Evolutionary conservation across 2,888 invertebrate genomes (phyloP).

Genomic region (Tanytarsus gracilentus): DNA sequence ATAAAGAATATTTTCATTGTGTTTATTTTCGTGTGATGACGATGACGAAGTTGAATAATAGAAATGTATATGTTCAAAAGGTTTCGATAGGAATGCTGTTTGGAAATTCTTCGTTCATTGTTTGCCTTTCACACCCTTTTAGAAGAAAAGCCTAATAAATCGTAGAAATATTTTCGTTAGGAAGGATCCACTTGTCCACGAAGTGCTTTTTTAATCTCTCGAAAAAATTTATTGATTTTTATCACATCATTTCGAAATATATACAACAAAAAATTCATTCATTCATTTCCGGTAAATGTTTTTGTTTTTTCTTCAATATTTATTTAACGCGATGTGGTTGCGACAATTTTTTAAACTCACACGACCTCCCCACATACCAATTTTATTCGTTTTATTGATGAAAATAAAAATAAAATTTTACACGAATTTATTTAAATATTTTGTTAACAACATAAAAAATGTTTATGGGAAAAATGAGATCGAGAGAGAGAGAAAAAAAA

Average conservation of each 20-base stretch:
- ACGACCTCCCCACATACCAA: no score
- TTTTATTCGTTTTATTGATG: no score
- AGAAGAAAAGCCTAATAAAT: no score
- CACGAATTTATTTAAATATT: no score
- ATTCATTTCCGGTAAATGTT: slow-evolving; percentile 1
- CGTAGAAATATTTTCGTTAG: no score
- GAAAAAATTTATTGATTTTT: slow-evolving; percentile 11
- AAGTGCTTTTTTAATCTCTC: background rate
- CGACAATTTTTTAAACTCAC: background rate
- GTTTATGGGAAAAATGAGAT: no score
- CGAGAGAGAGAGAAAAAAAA: no score
- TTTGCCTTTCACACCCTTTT: slow-evolving; percentile 15
- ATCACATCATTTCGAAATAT: background rate
- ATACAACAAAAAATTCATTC: background rate
- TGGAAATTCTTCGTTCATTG: background rate
- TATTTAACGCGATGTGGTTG: background rate
- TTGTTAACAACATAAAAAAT: no score
- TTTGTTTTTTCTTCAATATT: background rate
- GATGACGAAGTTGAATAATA: no score
- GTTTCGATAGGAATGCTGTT: slow-evolving; percentile 4
- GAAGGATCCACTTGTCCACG: slow-evolving; percentile 7
- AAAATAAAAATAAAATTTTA: no score
- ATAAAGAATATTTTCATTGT: background rate
- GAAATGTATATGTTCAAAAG: background rate
- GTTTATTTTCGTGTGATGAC: slow-evolving; percentile 6